Base-by-base conservation (phyloP, 2,888 invertebrate species). In the Vesta saturnalis region DNA sequence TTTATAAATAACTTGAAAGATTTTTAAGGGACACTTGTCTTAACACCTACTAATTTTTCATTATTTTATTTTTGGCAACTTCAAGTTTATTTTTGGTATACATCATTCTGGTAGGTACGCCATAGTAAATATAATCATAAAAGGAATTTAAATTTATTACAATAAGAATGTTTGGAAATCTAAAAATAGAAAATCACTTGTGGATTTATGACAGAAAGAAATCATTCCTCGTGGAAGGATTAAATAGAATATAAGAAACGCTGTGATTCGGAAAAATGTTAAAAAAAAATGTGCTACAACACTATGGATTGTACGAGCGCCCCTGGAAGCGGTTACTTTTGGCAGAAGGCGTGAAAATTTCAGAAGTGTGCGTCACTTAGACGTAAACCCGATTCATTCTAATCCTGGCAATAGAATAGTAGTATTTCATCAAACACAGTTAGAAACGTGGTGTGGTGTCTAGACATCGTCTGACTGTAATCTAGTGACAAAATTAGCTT, bases 401-500 rank as follows among this genome's bases (percentile, higher is more conserved):
- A 66, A 66, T 66, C 61, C 57, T 61, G 61, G 61, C 66, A 57
- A 61, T 66, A 60, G 65, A 65, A 65, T 65, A 52, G 65, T 65
- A 65, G 59, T 65, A 65, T 65, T 65, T 65, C 60, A 65, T 60
- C 55, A 65, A 65, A 65, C 57, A 57, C 60, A 47, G 61, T 66
- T 63, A 52, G 63, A 68, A 59, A 52, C 56, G 68, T 55, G 61
- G 63, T 64, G 62, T 62, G 61, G 65, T 70, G 75, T 75, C 76
- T 76, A 75, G 75, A 74, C 76, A 71, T 60, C 71, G 74, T 75
- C 75, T 75, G 74, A 65, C 69, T 72, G 69, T 74, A 76, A 75
- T 74, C 73, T 71, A 69, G 74, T 70, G 74, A 75, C 75, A 72
- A 68, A 77, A 76, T 77, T 77, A 77, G 74, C 74, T 72, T 74